Conservation (phyloP, 2,113 vertebrate species). For the Spheniscus mendiculus region DNA sequence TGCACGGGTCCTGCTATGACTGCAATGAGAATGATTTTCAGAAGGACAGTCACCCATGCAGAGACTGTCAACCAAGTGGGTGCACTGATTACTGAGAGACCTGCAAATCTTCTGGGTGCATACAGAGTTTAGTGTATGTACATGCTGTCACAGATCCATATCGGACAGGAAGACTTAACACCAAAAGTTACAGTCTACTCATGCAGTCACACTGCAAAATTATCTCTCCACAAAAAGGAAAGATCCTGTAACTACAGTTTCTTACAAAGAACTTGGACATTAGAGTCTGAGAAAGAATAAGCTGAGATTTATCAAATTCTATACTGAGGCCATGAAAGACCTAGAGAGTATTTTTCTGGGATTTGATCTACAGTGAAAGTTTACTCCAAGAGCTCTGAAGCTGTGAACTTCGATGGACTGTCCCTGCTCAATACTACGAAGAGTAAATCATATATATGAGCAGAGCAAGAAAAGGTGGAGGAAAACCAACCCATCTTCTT, state of each 20-base stretch:
- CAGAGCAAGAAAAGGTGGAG: neutral
- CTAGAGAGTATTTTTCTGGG: neutral
- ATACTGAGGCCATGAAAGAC: neutral
- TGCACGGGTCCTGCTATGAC: neutral
- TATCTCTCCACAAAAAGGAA: neutral
- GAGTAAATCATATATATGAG: neutral
- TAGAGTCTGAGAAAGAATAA: neutral
- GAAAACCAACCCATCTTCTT: neutral
- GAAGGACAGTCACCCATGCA: neutral
- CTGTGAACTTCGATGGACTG: neutral
- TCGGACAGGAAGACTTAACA: neutral
- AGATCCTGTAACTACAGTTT: neutral
- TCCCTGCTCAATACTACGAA: neutral
- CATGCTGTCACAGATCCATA: neutral
- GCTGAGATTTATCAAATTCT: neutral
- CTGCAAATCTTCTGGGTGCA: neutral
- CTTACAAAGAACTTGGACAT: neutral
- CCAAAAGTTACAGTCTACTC: neutral
- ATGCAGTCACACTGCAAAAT: neutral
- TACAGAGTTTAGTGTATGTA: fast-evolving
- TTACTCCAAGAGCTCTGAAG: neutral
- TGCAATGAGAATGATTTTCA: neutral
- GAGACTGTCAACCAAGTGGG: neutral
- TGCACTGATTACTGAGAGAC: neutral
- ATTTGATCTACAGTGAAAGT: neutral